Evolutionary conservation across 2,888 invertebrate species (phyloP).

Genomic region (Entomobrya multifasciata): DNA sequence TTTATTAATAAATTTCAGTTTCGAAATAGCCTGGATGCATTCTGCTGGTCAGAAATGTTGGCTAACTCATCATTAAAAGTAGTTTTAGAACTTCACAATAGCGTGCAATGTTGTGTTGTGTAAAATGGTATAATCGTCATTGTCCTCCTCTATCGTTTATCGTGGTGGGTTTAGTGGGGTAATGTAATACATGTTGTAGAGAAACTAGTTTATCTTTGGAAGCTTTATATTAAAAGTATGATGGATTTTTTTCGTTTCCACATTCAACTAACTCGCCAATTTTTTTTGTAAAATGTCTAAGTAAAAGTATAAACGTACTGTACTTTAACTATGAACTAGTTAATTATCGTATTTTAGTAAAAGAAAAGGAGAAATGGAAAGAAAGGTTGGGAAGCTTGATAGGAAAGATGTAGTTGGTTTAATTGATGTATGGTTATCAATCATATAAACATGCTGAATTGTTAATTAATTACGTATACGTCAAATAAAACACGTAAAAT

Average conservation of each 20-base stretch:
- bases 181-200: background rate
- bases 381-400: too few relatives aligned
- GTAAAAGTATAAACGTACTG: too few relatives aligned
- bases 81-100: background rate
- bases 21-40: slow-evolving; percentile 30
- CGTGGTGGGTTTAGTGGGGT: slow-evolving; percentile 17
- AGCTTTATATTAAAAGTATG: background rate
- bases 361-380: too few relatives aligned
- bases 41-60: slow-evolving; percentile 66
- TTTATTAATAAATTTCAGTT: background rate
- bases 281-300: too few relatives aligned
- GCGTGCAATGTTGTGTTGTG: background rate
- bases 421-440: too few relatives aligned
- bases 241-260: background rate
- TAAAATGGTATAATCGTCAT: background rate
- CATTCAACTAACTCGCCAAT: slow-evolving; percentile 21
- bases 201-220: background rate
- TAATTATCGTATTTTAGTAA: too few relatives aligned
- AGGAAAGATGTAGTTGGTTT: too few relatives aligned
- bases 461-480: too few relatives aligned
- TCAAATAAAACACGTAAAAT: too few relatives aligned
- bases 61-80: background rate
- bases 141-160: background rate
- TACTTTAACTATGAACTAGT: too few relatives aligned
- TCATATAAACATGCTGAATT: too few relatives aligned